phyloP scores from a whole-genome alignment of 2,888 invertebrate genomes.

The Seira sanloemensis region DNA sequence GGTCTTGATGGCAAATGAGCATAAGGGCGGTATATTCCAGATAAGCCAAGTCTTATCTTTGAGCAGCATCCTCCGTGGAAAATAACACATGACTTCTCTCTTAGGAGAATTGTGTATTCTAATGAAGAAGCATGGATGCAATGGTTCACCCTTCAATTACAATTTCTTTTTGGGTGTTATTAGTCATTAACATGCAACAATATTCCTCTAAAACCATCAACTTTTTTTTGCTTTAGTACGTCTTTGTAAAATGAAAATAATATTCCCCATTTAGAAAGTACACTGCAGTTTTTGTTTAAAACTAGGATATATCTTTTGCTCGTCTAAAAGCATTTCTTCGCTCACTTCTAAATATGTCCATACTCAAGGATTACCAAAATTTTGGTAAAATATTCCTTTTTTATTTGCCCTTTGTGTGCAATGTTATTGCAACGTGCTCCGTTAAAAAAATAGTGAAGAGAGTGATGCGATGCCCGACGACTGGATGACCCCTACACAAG shows the following conservation, averaged over 20 bases:
- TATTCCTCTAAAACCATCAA: too few relatives aligned
- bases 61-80: conserved; percentile 45
- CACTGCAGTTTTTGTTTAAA: neutral
- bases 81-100: neutral
- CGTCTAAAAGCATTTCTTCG: neutral
- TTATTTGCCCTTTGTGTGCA: neutral
- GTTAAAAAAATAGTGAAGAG: neutral
- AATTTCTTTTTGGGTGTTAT: conserved; percentile 46
- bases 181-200: conserved; percentile 53
- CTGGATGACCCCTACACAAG: conserved; percentile 33
- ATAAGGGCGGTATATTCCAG: conserved; percentile 39
- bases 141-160: conserved; percentile 34
- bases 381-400: conserved; percentile 40
- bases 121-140: conserved; percentile 44
- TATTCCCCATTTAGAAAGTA: neutral
- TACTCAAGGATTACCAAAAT: conserved; percentile 37
- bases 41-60: conserved; percentile 50
- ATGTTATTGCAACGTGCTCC: too few relatives aligned
- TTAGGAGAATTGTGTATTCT: conserved; percentile 9
- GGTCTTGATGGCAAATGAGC: conserved; percentile 41
- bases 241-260: too few relatives aligned
- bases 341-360: neutral
- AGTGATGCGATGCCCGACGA: neutral
- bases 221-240: too few relatives aligned
- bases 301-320: neutral